Conservation (phyloP, 2,888 invertebrate genomes). For the Synanthedon formicaeformis region DNA sequence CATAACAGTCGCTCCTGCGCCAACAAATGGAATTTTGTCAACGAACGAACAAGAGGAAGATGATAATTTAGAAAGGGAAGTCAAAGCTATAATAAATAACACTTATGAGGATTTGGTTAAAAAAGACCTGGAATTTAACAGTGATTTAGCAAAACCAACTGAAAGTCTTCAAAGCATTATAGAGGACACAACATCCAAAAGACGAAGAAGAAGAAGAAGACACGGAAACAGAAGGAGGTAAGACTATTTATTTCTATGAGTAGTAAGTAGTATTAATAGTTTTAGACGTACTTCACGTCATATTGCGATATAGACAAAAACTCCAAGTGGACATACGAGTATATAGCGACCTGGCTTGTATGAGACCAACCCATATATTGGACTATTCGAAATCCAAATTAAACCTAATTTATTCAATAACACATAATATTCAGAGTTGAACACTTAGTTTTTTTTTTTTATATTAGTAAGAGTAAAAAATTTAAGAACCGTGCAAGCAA, state of each 20-base stretch:
- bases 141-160: conserved; percentile 43
- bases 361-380: too few species aligned
- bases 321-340: too few species aligned
- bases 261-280: too few species aligned
- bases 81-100: conserved; percentile 23
- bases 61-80: conserved; percentile 19
- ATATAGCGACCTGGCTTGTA: too few species aligned
- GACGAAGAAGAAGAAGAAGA: conserved; percentile 40
- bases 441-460: too few species aligned
- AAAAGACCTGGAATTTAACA: conserved; percentile 31
- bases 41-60: conserved; percentile 49
- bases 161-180: conserved; percentile 51
- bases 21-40: conserved; percentile 54
- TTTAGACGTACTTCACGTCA: too few species aligned
- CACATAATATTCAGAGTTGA: too few species aligned
- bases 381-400: too few species aligned
- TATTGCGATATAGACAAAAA: too few species aligned
- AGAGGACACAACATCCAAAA: conserved; percentile 30
- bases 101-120: conserved; percentile 27
- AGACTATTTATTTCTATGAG: conserved; percentile 7
- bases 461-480: too few species aligned
- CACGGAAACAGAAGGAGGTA: conserved; percentile 60
- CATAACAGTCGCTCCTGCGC: conserved; percentile 55
- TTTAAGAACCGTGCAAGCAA: too few species aligned
- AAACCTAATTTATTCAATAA: too few species aligned